Base-by-base conservation (phyloP, 2,888 invertebrate species). In the Brachyptera risi region DNA sequence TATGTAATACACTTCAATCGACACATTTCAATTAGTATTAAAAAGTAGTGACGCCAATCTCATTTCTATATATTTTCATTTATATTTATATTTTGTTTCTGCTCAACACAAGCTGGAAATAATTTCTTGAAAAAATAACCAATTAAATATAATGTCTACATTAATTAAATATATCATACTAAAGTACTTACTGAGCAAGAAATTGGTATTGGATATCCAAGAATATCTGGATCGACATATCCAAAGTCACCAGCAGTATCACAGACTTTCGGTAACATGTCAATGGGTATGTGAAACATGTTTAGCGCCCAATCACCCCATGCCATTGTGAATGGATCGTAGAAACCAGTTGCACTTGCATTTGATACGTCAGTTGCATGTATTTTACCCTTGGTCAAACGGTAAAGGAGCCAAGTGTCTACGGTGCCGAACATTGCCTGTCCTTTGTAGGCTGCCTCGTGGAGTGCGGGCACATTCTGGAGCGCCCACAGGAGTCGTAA, bases 331-430 rank as follows among this genome's bases (percentile, higher is more conserved):
- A 93, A 98, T 0, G 96, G 96, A 75, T 98, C 97, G 73, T 83
- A 98, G 69, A 98, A 81, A 1, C 95, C 97, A 0, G 96, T 95
- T 1, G 92, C 88, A 35, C 94, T 90, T 1, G 93, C 93, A 68
- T 88, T 92, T 0, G 93, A 92, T n/a, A 88, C 85, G 72, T 99
- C 98, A 0, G 91, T 90, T 61, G 92, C 84, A 74, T 92, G 91
- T 24, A 83, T 72, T 68, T 75, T 78, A 5, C 79, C 77, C 65
- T 75, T 77, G 1, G 84, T 88, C 57, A 96, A 77, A 78, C 89
- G 91, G 78, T 93, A 88, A 58, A 96, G 73, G 54, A 98, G 79
- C 95, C 96, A 99, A 0, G 95, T 92, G 72, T 98, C 98, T 58
- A 98, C 78, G 1, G 94, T 90, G 4, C 95, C 92, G 74, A 92